Conservation (phyloP, 1,140 invertebrate species). For the Octopus bimaculoides region DNA sequence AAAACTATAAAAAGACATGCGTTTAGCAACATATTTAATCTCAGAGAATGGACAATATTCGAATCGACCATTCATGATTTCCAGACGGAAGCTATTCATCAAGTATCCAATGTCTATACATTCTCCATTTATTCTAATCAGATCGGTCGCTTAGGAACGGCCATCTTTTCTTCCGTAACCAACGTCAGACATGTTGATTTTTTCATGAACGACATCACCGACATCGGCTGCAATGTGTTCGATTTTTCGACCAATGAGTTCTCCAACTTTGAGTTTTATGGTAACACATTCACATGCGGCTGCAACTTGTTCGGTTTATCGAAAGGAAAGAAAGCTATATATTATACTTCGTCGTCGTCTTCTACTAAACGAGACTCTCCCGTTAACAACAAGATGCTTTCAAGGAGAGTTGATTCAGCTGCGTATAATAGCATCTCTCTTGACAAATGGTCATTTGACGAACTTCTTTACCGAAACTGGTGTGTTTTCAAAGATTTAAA, state of each 20-base stretch:
- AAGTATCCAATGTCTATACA: not conserved
- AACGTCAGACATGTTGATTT: not conserved
- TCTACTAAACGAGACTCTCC: not conserved
- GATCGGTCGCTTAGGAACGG: not conserved
- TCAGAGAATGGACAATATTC: not conserved
- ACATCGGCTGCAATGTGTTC: not conserved
- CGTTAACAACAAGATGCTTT: not conserved
- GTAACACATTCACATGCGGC: not conserved
- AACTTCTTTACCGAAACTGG: not conserved
- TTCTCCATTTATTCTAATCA: not conserved
- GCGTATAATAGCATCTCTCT: not conserved
- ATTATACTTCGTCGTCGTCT: not conserved
- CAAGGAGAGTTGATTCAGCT: not conserved
- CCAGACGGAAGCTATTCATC: not conserved
- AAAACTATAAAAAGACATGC: not conserved
- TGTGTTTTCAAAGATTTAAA: not conserved
- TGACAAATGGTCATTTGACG: slow-evolving; percentile 3
- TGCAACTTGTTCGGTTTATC: not conserved
- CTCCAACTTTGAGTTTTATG: not conserved
- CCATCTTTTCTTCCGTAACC: not conserved
- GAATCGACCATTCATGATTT: not conserved
- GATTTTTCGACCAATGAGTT: slow-evolving; percentile 1
- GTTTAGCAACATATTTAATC: not conserved
- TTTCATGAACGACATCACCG: not conserved
- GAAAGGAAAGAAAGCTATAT: not conserved